Evolutionary conservation across 2,888 invertebrate species (phyloP), one percentile per base, ranked within the genome.

Genomic region (Caenorhabditis japonica): DNA sequence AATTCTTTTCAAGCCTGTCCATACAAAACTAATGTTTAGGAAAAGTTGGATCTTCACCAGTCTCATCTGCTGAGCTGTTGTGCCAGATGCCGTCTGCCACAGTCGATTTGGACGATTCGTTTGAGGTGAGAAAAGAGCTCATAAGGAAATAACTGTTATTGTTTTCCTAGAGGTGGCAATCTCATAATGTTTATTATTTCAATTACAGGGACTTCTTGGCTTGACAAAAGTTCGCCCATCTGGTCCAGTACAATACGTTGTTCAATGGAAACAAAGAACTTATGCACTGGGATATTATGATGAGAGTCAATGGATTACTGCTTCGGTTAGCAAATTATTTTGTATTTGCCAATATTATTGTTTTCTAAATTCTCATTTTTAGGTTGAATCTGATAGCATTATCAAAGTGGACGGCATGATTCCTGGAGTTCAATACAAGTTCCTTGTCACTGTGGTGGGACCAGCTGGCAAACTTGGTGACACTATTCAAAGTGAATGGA

Each of bases 221-320:
- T 43, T 80, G 8, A 30, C 69, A n/a, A 64, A 73, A 33, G 46
- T 49, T 21, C 74, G 80, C 10, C 74, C 75, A 49, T 61, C 75
- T 44, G 77, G 75, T 8, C 66, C 80, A 3, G 66, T 70, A 25
- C 75, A 73, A 19, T 80, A 68, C 43, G 64, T 80, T 12, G 70
- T 83, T 8, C 81, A 83, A 55, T 84, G 84, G 84, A 79, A 81
- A 52, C 81, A 82, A 41, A 68, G 81, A 27, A 72, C 76, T 1
- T 66, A 76, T 46, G 76, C 72, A 0, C 23, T 77, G n/a, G 77
- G 76, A 2, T 66, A 71, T 10, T 74, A 74, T 44, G 81, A 84
- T 41, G 85, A 84, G 38, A 81, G 79, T 12, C 74, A 82, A 47
- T 84, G 84, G 83, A 86, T 86, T 44, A 86, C 86, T 3, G 84